Conservation (phyloP, 2,113 vertebrate genomes). For the Oncorhynchus mykiss region DNA sequence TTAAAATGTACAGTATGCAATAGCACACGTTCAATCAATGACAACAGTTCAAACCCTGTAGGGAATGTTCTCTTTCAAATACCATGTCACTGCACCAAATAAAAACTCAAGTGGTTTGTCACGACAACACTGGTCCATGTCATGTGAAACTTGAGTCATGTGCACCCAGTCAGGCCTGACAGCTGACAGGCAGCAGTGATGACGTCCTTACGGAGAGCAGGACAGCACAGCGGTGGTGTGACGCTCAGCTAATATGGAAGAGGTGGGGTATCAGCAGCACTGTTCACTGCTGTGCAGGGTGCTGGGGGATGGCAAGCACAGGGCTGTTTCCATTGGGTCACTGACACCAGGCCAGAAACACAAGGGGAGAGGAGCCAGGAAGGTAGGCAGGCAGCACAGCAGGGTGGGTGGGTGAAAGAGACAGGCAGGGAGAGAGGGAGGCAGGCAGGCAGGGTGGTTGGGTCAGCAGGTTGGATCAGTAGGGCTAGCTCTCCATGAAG, state of each 20-base stretch:
- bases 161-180: not conserved
- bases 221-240: constrained; percentile 22
- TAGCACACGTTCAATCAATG: no score
- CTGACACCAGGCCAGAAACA: constrained; percentile 39
- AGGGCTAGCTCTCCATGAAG: no score
- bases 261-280: not conserved
- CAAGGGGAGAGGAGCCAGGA: constrained; percentile 16
- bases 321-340: constrained; percentile 1
- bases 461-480: not conserved
- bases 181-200: not conserved
- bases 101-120: no score
- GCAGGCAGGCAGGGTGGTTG: not conserved
- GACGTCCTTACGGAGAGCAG: not conserved
- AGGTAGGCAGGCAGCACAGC: not conserved
- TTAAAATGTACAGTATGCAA: no score
- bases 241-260: constrained; percentile 34
- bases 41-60: no score
- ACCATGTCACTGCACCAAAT: no score
- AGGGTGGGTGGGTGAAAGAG: not conserved
- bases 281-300: constrained; percentile 6
- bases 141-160: not conserved
- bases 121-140: no score
- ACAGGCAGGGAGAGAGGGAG: not conserved
- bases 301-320: not conserved
- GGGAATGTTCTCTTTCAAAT: no score